phyloP scores from a whole-genome alignment of 2,797 vertebrate genomes.

The Sitta carolinensis region DNA sequence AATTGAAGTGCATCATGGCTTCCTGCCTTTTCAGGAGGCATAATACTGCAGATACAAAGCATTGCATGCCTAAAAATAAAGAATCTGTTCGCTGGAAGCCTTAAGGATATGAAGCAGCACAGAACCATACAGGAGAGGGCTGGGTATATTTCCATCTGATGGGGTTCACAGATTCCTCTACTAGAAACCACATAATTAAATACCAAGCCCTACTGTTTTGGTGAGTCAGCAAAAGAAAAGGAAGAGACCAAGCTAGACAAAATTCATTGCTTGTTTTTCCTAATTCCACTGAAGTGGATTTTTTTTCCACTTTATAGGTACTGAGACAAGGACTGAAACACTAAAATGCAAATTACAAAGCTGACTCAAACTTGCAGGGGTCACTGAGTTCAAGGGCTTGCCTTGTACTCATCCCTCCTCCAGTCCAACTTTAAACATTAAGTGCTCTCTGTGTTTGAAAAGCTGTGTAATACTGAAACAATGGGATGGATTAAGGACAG shows the following conservation, averaged over 20 bases:
- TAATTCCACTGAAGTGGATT: not conserved
- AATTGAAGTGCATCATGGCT: not conserved
- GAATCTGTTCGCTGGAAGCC: not conserved
- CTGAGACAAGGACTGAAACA: not conserved
- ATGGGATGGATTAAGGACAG: not conserved
- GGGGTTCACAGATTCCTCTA: not conserved
- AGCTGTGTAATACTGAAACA: not conserved
- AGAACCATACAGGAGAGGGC: not conserved
- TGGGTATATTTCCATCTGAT: not conserved
- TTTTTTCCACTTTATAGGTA: not conserved
- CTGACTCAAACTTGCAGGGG: not conserved
- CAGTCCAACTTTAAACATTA: not conserved
- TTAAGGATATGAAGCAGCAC: not conserved
- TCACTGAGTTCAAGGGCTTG: not conserved
- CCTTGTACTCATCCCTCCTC: not conserved
- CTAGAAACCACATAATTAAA: not conserved
- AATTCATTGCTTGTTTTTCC: not conserved
- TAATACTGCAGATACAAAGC: not conserved
- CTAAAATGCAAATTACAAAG: not conserved
- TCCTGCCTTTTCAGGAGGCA: constrained; percentile 25
- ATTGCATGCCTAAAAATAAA: not conserved
- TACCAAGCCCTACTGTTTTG: not conserved
- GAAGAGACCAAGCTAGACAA: not conserved
- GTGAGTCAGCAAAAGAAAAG: constrained; percentile 36
- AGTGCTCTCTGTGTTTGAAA: not conserved